Evolutionary conservation across 2,888 invertebrate species (phyloP).

Genomic region (Eurytoma adleriae): DNA sequence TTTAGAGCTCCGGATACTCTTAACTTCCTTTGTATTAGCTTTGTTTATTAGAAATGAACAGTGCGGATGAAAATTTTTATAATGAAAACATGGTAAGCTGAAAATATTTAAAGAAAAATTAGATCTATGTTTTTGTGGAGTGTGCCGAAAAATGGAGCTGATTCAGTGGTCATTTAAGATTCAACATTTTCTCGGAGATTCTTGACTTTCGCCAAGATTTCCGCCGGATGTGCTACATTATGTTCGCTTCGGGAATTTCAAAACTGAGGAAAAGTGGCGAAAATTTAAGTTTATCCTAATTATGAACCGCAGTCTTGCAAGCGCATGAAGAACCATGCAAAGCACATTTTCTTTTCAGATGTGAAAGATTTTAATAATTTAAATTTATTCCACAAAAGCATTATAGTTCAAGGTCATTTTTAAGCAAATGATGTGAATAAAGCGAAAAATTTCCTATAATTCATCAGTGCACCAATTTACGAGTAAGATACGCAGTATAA

Average conservation of each 20-base stretch:
- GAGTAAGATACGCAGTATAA: too few relatives aligned
- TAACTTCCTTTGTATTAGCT: too few relatives aligned
- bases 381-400: too few relatives aligned
- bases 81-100: neutral
- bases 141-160: slow-evolving; percentile 21
- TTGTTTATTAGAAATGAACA: too few relatives aligned
- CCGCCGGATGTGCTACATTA: neutral
- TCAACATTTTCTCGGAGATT: slow-evolving; percentile 14
- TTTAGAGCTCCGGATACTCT: too few relatives aligned
- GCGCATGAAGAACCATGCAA: neutral
- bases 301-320: neutral
- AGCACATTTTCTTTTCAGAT: neutral
- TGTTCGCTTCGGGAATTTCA: neutral
- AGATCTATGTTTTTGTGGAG: neutral
- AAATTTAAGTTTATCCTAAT: neutral
- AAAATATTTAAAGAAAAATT: too few relatives aligned
- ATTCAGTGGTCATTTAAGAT: slow-evolving; percentile 22
- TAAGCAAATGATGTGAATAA: too few relatives aligned
- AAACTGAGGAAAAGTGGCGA: neutral
- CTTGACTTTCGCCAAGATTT: slow-evolving; percentile 26
- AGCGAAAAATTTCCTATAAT: too few relatives aligned
- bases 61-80: neutral
- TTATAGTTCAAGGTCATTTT: too few relatives aligned
- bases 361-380: too few relatives aligned
- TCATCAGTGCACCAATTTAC: neutral